phyloP scores from a whole-genome alignment of 2,113 vertebrate species.

The Etia nguti region DNA sequence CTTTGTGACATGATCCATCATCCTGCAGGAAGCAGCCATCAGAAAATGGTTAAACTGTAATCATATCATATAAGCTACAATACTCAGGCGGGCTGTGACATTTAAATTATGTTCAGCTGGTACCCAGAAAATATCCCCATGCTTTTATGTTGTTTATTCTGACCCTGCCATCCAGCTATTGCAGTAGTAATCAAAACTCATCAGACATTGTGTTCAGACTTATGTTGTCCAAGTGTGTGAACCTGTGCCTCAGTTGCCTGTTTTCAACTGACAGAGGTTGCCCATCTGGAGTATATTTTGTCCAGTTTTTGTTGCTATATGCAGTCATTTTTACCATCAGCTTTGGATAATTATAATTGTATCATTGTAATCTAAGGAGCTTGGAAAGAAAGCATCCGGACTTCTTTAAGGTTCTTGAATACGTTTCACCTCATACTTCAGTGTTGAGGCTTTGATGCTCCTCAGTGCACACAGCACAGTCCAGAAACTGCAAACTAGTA shows the following conservation, averaged over 20 bases:
- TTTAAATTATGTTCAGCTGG: background rate
- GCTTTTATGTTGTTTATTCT: background rate
- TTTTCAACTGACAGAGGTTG: background rate
- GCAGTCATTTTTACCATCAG: background rate
- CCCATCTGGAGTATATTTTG: background rate
- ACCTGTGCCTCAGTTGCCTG: background rate
- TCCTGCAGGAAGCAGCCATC: background rate
- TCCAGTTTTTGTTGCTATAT: fast-evolving
- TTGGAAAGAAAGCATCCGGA: no score
- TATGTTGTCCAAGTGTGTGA: background rate
- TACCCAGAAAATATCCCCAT: background rate
- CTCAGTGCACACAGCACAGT: fast-evolving
- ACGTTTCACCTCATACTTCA: background rate
- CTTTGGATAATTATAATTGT: background rate
- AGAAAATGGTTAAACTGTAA: background rate
- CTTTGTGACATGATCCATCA: background rate
- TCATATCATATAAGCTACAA: background rate
- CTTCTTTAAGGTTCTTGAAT: no score
- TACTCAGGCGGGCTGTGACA: background rate
- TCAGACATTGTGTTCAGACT: background rate
- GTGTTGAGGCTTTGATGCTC: background rate
- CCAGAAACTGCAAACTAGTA: background rate
- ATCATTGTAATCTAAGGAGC: background rate
- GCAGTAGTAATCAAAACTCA: background rate
- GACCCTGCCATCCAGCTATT: background rate